These are phyloP conservation scores for Anarhynchus alexandrinus DNA, from an alignment of 2,113 vertebrate genomes.

Conservation along the genomic window DNA sequence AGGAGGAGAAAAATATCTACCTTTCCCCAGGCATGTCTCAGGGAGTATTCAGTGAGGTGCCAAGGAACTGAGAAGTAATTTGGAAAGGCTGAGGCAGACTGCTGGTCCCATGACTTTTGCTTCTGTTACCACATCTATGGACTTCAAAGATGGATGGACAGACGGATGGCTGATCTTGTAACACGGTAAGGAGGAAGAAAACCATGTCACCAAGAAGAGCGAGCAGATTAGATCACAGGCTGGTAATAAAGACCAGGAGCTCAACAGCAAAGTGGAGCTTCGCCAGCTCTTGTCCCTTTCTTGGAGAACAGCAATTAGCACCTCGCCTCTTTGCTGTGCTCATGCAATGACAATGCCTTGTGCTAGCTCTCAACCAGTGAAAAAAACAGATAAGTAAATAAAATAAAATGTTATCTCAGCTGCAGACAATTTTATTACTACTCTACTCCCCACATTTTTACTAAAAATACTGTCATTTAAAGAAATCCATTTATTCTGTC, in stretches of 20 bases:
- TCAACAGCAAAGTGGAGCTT: background rate
- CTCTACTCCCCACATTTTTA: background rate
- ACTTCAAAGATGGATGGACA: background rate
- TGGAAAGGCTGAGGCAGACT: background rate
- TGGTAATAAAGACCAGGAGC: background rate
- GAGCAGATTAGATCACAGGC: background rate
- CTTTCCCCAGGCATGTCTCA: background rate
- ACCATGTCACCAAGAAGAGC: background rate
- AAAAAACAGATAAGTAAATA: background rate
- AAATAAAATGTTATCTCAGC: conserved; percentile 56
- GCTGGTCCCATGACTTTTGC: background rate
- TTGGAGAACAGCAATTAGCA: background rate
- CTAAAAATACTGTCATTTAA: conserved; percentile 44
- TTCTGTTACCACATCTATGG: background rate
- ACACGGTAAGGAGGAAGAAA: background rate
- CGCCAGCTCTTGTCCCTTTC: background rate
- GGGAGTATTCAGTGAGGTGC: background rate
- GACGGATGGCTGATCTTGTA: background rate
- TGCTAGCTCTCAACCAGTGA: background rate
- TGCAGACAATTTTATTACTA: conserved; percentile 48
- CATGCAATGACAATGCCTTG: background rate
- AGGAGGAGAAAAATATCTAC: background rate
- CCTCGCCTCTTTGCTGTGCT: background rate
- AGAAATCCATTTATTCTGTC: conserved; percentile 38
- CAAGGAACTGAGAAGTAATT: background rate